Evolutionary conservation across 2,113 vertebrate species (phyloP), one percentile per base, ranked within the genome.

Genomic region (Varanus salvator): DNA sequence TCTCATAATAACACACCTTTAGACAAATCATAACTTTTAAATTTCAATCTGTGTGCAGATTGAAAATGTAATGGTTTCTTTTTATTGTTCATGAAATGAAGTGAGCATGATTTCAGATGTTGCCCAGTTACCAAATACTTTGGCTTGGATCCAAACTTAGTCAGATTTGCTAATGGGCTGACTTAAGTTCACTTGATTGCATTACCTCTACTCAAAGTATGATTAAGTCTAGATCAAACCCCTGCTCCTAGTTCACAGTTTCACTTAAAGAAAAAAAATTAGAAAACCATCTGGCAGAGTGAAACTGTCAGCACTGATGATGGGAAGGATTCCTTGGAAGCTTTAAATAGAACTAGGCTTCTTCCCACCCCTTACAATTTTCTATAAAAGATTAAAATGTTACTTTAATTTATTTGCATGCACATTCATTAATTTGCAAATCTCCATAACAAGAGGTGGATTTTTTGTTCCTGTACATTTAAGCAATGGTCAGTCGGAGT

Each of bases 131-230:
- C 54, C 2, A 23, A n/a, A 31, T 2, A 60, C 34, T n/a, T 8
- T 50, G 27, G 21, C 8, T 52, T 71, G 9, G 31, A 71, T 71
- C 69, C 31, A 71, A 71, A 64, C 60, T 21, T 19, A 64, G 60
- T 64, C 71, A 72, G 31, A 9, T 12, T 72, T 72, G 12, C 29
- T 31, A 9, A 31, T 4, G 27, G 72, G 34, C 72, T 34, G 15
- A 14, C 34, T 34, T 74, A 21, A 31, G 17, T 34, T n/a, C 72
- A 15, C 34, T 34, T 74, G 72, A 74, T 74, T 34, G 14, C 31
- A 74, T 3, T 31, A 82, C 5, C 29, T 8, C 1, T 0, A 0
- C 9, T 1, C 0, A 29, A 29, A 27, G 60, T 64, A 9, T 54
- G 54, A 54, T 0, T 66, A 12, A 4, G 54, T 7, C 52, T 54